These are phyloP conservation scores for Siphlonurus alternatus DNA, from an alignment of 2,888 invertebrate genomes.

Conservation along the genomic window DNA sequence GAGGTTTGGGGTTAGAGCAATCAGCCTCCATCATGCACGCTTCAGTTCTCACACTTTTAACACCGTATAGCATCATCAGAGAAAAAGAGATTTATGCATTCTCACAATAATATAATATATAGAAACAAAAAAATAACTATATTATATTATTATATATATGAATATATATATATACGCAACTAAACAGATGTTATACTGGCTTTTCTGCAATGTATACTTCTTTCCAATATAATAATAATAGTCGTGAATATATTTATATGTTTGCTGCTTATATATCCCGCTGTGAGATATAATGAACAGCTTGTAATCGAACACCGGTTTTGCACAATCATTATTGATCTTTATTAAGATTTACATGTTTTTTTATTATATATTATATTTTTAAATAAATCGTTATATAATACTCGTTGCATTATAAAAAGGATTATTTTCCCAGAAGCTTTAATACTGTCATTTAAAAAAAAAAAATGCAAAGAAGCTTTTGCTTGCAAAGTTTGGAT, in stretches of 20 bases:
- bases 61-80: not conserved
- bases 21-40: not conserved
- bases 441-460: too few relatives aligned
- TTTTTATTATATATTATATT: too few relatives aligned
- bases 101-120: not conserved
- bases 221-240: not conserved
- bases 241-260: too few relatives aligned
- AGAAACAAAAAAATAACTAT: not conserved
- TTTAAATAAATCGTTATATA: too few relatives aligned
- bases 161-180: not conserved
- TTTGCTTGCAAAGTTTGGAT: too few relatives aligned
- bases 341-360: too few relatives aligned
- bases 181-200: not conserved
- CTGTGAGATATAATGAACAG: not conserved
- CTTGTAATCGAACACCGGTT: not conserved
- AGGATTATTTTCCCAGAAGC: too few relatives aligned
- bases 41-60: not conserved
- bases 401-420: too few relatives aligned
- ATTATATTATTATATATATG: too few relatives aligned
- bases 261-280: too few relatives aligned
- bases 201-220: not conserved
- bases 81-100: not conserved
- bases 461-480: too few relatives aligned
- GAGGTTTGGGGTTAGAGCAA: not conserved
- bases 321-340: too few relatives aligned